Conservation (phyloP, 2,888 invertebrate species). For the Punctoribates punctum region DNA sequence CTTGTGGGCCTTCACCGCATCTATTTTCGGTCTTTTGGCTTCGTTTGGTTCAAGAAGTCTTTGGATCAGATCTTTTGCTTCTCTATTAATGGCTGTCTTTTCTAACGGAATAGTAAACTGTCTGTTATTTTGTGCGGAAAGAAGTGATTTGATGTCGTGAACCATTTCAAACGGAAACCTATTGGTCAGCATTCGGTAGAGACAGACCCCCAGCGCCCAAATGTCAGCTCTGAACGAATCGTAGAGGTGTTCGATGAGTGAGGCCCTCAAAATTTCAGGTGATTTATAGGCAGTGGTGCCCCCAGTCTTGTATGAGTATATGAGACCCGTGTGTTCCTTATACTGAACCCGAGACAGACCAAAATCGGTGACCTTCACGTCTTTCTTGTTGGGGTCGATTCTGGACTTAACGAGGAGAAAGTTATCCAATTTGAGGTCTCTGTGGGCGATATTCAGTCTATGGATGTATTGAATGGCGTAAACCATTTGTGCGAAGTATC, state of each 20-base stretch:
- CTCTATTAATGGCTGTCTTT: neutral
- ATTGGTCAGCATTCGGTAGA: neutral
- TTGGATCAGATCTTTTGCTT: neutral
- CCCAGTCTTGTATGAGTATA: neutral
- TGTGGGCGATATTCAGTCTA: neutral
- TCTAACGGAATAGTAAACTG: neutral
- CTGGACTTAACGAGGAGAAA: neutral
- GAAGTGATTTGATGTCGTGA: no score
- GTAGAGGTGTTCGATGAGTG: no score
- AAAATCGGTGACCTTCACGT: conserved; percentile 6
- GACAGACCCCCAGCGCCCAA: conserved; percentile 22
- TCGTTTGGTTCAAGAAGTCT: neutral
- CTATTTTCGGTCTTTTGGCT: neutral
- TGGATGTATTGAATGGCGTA: neutral
- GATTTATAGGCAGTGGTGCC: neutral
- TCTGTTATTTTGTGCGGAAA: neutral
- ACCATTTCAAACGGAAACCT: neutral
- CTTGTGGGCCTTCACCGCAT: neutral
- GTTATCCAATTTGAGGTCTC: neutral
- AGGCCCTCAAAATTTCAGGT: neutral
- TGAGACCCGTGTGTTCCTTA: neutral
- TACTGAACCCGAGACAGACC: neutral
- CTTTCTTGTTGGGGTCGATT: neutral
- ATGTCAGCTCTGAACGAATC: neutral
- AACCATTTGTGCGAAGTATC: conserved; percentile 11